Percentiles rank a stretch among this genome's conserved stretches.
These are phyloP conservation scores for Ostrea edulis DNA, from an alignment of 1,140 invertebrate species.

Conservation along the genomic window DNA sequence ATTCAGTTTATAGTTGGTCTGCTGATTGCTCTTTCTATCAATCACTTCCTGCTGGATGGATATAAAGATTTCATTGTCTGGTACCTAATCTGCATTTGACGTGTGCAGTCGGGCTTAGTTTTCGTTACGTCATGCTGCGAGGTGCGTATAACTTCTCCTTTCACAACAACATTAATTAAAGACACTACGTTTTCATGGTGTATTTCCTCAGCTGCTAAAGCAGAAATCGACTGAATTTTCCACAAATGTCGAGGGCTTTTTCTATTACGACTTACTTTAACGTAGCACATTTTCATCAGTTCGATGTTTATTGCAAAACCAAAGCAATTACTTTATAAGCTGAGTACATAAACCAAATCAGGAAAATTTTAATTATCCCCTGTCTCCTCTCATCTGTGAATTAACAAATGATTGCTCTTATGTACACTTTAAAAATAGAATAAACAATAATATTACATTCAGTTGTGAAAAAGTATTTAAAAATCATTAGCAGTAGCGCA, in stretches of 20 bases:
- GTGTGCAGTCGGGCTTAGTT: neutral
- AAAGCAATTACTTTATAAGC: neutral
- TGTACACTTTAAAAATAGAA: no score
- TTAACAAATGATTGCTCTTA: no score
- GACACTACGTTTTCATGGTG: neutral
- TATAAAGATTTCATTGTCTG: neutral
- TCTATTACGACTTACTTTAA: neutral
- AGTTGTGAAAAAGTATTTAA: no score
- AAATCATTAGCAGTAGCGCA: no score
- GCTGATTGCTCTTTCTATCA: neutral
- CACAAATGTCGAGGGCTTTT: neutral
- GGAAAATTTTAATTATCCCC: neutral
- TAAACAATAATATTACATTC: no score
- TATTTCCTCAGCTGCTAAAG: neutral
- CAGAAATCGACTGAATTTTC: neutral
- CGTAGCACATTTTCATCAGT: no score
- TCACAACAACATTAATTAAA: neutral
- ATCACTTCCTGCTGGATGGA: neutral
- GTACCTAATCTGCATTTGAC: neutral
- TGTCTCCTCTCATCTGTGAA: no score
- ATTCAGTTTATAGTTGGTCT: neutral
- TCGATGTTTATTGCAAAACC: no score
- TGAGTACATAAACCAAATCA: neutral
- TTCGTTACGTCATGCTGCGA: neutral
- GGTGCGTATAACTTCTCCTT: neutral